A percentile compares a stretch with the other conserved stretches of the same genome.
Conservation (phyloP, 2,888 invertebrate genomes). For the Apoda limacodes region DNA sequence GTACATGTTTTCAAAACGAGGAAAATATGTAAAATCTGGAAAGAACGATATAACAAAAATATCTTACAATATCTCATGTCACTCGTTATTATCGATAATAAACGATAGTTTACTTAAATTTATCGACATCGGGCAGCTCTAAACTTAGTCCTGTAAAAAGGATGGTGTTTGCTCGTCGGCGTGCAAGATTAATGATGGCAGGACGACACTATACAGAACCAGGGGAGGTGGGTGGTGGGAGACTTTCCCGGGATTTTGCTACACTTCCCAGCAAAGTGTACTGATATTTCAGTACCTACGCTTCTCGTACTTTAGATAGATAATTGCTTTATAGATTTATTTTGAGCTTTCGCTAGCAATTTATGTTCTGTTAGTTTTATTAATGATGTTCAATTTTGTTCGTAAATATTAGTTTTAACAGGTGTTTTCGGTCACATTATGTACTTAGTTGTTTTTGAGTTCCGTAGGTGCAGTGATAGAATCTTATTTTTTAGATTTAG, state of each 20-base stretch:
- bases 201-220: constrained; percentile 37
- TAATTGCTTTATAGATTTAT: constrained; percentile 44
- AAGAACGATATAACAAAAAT: no score
- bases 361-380: constrained; percentile 33
- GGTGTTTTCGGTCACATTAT: constrained; percentile 15
- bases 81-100: constrained; percentile 31
- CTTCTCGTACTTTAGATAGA: constrained; percentile 31
- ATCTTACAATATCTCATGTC: no score
- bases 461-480: constrained; percentile 16
- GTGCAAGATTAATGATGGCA: constrained; percentile 61
- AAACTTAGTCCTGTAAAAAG: constrained; percentile 34
- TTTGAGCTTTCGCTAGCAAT: constrained; percentile 25
- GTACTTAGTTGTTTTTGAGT: constrained; percentile 22
- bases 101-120: constrained; percentile 34
- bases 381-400: constrained; percentile 40
- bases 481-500: no score
- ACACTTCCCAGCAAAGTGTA: constrained; percentile 29
- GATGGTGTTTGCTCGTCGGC: constrained; percentile 44
- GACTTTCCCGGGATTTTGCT: constrained; percentile 27
- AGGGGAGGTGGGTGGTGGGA: constrained; percentile 22
- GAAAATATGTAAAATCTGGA: constrained; percentile 3
- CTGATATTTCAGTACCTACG: no score
- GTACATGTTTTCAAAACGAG: constrained; percentile 3
- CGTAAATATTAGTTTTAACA: no score
- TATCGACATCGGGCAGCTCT: constrained; percentile 42